Conservation (phyloP, 2,113 vertebrate genomes). For the Machaerirhynchus nigripectus region DNA sequence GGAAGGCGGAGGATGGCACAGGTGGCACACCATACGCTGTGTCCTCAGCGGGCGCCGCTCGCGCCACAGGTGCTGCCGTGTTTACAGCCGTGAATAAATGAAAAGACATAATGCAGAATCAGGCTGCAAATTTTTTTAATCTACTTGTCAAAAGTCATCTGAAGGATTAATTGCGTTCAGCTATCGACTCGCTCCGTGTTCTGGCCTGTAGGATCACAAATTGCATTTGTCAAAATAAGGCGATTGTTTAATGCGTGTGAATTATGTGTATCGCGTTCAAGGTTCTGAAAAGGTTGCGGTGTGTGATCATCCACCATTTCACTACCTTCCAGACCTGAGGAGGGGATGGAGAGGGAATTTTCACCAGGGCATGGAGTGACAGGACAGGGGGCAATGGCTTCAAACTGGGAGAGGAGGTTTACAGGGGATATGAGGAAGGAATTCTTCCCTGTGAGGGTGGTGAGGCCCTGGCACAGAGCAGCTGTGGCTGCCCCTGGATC, state of each 20-base stretch:
- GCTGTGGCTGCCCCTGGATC: neutral
- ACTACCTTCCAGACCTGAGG: neutral
- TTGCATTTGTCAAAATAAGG: neutral
- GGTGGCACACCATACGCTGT: accelerated
- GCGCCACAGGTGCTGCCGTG: neutral
- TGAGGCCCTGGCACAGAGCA: accelerated
- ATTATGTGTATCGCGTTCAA: accelerated
- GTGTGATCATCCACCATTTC: too few species aligned
- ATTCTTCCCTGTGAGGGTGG: accelerated
- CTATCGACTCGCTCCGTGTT: accelerated
- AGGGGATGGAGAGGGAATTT: neutral
- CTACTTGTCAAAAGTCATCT: neutral
- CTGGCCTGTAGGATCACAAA: accelerated
- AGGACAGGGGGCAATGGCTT: neutral
- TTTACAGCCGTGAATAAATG: neutral
- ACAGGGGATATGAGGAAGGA: accelerated
- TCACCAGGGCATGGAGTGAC: neutral
- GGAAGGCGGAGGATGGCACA: neutral
- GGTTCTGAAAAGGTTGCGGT: neutral
- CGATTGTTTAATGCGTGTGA: accelerated
- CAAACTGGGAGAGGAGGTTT: neutral
- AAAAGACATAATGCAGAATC: neutral
- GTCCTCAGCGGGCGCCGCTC: neutral
- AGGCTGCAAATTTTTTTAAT: neutral
- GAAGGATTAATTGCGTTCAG: neutral